These are phyloP conservation scores for Venturia canescens DNA, from an alignment of 1,140 invertebrate species.

Conservation along the genomic window DNA sequence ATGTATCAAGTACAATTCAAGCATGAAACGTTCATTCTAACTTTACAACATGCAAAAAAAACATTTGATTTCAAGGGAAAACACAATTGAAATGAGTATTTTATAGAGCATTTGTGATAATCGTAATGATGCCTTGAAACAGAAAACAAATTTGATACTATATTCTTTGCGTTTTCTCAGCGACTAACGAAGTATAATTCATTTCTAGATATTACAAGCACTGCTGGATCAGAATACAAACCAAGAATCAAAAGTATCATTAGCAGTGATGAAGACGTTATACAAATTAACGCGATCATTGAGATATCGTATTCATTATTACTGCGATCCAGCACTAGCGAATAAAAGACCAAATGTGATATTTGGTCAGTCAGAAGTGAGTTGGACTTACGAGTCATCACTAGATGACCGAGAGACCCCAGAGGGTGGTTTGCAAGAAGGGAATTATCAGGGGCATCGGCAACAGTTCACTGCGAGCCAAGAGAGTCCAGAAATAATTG, in stretches of 20 bases:
- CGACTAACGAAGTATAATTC: no score
- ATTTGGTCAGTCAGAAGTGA: constrained; percentile 27
- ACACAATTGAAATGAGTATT: no score
- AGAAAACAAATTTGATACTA: no score
- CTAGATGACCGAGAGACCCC: constrained; percentile 64
- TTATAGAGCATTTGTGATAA: no score
- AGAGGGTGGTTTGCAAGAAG: constrained; percentile 64
- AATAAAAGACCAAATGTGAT: constrained; percentile 74
- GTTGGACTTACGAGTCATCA: constrained; percentile 44
- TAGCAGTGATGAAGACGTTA: constrained; percentile 71
- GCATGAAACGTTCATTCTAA: no score
- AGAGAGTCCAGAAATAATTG: constrained; percentile 59
- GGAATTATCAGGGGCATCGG: constrained; percentile 66
- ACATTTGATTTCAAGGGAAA: no score
- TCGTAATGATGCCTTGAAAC: no score
- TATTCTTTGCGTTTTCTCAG: no score
- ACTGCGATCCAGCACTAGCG: constrained; percentile 75
- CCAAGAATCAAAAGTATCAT: constrained; percentile 54
- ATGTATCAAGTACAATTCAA: no score
- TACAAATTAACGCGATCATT: constrained; percentile 75
- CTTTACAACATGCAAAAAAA: no score
- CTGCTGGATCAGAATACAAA: constrained; percentile 60
- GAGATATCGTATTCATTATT: constrained; percentile 75
- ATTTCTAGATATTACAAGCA: constrained; percentile 67
- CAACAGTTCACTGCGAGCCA: constrained; percentile 56